phyloP scores from a whole-genome alignment of 2,888 invertebrate species.

The Exephanes ischioxanthus region DNA sequence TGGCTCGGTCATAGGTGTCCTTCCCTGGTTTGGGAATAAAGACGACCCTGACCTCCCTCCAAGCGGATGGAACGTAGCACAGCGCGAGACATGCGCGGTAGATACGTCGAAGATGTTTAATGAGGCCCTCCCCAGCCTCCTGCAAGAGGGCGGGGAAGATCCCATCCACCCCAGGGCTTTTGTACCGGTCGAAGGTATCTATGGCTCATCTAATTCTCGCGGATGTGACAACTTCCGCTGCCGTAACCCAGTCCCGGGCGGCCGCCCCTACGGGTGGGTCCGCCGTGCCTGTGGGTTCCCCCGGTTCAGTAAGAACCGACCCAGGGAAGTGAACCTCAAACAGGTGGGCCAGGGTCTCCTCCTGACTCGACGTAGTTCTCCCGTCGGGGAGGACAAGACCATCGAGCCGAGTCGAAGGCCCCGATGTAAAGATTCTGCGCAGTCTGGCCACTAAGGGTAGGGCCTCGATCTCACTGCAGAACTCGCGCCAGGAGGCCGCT shows the following conservation, averaged over 20 bases:
- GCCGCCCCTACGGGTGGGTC: not conserved
- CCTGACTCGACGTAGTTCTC: not conserved
- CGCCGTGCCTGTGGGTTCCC: not conserved
- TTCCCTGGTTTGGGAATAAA: constrained; percentile 68
- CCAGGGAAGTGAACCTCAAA: too few species aligned
- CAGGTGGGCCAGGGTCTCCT: constrained; percentile 34
- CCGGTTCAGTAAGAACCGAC: not conserved
- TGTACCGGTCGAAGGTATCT: too few species aligned
- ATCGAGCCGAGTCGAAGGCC: constrained; percentile 16
- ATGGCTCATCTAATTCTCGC: too few species aligned
- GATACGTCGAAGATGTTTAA: not conserved
- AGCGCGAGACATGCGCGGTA: constrained; percentile 33
- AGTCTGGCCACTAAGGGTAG: constrained; percentile 24
- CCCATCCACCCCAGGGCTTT: not conserved
- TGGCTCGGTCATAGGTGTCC: constrained; percentile 54
- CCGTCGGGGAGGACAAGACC: constrained; percentile 33
- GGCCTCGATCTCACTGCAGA: constrained; percentile 34
- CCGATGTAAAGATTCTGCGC: constrained; percentile 37
- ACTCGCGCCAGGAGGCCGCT: constrained; percentile 7
- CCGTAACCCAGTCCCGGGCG: not conserved
- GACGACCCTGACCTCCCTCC: constrained; percentile 51
- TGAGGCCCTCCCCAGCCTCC: constrained; percentile 15
- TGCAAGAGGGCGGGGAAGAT: constrained; percentile 53
- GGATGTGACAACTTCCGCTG: too few species aligned
- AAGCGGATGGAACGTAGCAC: constrained; percentile 47